Percentiles rank a stretch among this genome's conserved stretches.
Evolutionary conservation across 2,888 invertebrate species (phyloP).

Genomic region (Cristatella mucedo): DNA sequence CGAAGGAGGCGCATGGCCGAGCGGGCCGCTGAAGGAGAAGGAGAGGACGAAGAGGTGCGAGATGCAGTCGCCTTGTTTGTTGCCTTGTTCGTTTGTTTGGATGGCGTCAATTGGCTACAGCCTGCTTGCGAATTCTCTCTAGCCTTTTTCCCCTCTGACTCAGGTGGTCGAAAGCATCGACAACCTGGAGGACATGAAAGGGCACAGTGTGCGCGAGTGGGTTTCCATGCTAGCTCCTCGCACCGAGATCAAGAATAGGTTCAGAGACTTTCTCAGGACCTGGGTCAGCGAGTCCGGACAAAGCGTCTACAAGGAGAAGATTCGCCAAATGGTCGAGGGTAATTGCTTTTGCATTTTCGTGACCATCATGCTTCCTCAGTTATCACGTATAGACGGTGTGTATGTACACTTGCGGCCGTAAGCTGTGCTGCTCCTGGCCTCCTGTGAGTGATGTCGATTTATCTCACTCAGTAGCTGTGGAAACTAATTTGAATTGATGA

Average conservation of each 20-base stretch:
- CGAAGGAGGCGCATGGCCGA: conserved; percentile 63
- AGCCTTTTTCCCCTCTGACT: not conserved
- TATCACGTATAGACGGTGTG: too few relatives aligned
- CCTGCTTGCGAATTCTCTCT: not conserved
- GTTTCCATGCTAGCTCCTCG: conserved; percentile 84
- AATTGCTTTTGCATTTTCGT: conserved; percentile 13
- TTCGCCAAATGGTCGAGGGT: conserved; percentile 78
- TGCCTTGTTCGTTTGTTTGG: too few relatives aligned
- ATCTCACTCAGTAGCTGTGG: too few relatives aligned
- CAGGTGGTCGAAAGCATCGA: conserved; percentile 84
- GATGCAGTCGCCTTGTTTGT: too few relatives aligned
- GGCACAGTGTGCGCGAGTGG: conserved; percentile 85
- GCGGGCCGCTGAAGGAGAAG: conserved; percentile 60
- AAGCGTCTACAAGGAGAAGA: conserved; percentile 76
- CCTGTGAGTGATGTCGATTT: too few relatives aligned
- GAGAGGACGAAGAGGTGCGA: conserved; percentile 54
- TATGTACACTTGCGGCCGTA: too few relatives aligned
- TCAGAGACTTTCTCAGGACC: conserved; percentile 76
- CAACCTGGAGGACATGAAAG: conserved; percentile 92
- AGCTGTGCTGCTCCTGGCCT: too few relatives aligned
- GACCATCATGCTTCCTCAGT: too few relatives aligned
- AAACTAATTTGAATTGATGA: too few relatives aligned
- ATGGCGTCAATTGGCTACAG: too few relatives aligned
- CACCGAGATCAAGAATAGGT: conserved; percentile 82
- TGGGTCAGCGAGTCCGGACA: conserved; percentile 71